These are phyloP conservation scores for Charanyca ferruginea DNA, from an alignment of 2,888 invertebrate genomes.

Conservation along the genomic window DNA sequence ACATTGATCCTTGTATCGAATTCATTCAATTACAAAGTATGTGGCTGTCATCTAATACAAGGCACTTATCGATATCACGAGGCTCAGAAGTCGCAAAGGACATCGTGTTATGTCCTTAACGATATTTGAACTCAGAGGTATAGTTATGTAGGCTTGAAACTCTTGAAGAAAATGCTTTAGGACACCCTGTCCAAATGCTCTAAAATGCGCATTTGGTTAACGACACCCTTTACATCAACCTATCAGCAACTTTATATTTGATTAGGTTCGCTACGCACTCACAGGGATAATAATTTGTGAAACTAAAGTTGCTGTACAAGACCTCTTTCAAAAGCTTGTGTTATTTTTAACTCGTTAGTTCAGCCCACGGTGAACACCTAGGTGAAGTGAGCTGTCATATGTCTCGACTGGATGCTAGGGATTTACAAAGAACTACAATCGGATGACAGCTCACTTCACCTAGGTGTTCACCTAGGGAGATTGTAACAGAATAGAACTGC, in stretches of 20 bases:
- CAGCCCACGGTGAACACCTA: no score
- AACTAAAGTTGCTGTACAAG: neutral
- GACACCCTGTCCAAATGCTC: neutral
- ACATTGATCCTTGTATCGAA: slow-evolving; percentile 4
- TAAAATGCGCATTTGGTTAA: neutral
- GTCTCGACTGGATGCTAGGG: no score
- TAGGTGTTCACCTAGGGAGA: no score
- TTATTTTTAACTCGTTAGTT: no score
- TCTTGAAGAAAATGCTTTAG: neutral
- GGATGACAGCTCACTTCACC: no score
- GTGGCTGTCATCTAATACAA: neutral
- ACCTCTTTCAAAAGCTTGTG: neutral
- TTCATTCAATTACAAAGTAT: neutral
- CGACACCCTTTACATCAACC: neutral
- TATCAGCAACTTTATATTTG: neutral
- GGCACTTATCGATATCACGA: no score
- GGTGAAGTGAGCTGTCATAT: no score
- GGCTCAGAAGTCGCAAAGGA: no score
- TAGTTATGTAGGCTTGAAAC: neutral
- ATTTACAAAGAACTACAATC: no score
- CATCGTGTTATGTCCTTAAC: no score
- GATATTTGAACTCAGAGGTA: no score
- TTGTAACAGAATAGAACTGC: no score
- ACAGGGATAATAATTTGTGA: neutral
- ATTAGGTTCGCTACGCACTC: neutral